phyloP scores from a whole-genome alignment of 2,113 vertebrate species.

The Pholis gunnellus region DNA sequence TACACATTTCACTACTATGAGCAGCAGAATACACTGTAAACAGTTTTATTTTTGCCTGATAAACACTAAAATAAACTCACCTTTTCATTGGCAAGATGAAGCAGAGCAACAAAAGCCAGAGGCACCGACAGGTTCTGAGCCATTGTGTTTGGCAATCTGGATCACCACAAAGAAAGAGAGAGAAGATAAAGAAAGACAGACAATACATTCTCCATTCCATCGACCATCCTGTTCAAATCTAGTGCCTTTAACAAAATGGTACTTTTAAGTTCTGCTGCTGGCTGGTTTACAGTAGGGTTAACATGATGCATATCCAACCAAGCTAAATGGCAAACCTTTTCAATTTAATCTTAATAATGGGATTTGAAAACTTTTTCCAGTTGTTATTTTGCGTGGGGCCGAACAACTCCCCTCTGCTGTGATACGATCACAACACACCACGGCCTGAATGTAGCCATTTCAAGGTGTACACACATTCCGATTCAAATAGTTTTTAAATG shows the following conservation, averaged over 20 bases:
- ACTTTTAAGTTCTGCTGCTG: background rate
- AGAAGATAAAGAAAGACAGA: background rate
- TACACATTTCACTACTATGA: background rate
- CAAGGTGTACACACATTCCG: background rate
- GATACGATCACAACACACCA: too few species aligned
- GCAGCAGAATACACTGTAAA: background rate
- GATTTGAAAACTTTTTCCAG: too few species aligned
- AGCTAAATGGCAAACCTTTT: background rate
- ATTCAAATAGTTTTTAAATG: background rate
- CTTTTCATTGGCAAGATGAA: constrained; percentile 96
- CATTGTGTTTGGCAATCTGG: constrained; percentile 89
- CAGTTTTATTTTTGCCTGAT: background rate
- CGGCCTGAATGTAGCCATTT: too few species aligned
- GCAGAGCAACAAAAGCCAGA: constrained; percentile 91
- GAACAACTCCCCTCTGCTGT: too few species aligned
- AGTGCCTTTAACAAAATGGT: background rate
- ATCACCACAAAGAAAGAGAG: constrained; percentile 30
- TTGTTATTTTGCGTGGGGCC: too few species aligned
- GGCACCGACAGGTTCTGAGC: constrained; percentile 91
- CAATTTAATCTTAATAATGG: background rate
- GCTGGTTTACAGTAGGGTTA: background rate
- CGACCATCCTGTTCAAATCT: background rate
- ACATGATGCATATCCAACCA: background rate
- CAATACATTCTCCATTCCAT: background rate
- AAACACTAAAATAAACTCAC: constrained; percentile 75